These are phyloP conservation scores for Acrobasis suavella DNA, from an alignment of 2,888 invertebrate genomes.

Conservation along the genomic window DNA sequence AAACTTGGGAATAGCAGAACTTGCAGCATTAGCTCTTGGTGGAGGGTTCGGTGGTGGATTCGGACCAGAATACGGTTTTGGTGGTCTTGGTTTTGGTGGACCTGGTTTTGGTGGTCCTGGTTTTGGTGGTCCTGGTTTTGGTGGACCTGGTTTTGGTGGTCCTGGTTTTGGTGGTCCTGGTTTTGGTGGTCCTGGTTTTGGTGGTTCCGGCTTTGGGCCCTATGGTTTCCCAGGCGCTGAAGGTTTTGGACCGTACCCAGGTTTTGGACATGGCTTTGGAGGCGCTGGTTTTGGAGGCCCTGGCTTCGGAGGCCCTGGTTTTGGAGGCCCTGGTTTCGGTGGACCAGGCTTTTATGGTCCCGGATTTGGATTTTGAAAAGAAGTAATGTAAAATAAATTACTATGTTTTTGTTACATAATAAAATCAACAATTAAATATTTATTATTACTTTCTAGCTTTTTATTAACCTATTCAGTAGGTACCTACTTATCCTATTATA, in stretches of 20 bases:
- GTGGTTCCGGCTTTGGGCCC: constrained; percentile 10
- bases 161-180: constrained; percentile 19
- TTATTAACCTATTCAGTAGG: too few species aligned
- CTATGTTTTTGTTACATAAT: too few species aligned
- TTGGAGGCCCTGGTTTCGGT: constrained; percentile 15
- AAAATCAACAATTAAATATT: too few species aligned
- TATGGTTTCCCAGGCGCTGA: neutral
- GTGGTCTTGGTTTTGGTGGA: neutral
- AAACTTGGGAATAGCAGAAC: constrained; percentile 3
- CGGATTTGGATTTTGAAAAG: constrained; percentile 3
- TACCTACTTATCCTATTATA: too few species aligned
- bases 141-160: neutral
- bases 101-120: constrained; percentile 5
- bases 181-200: constrained; percentile 11
- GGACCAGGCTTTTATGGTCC: constrained; percentile 12
- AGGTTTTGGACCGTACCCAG: too few species aligned
- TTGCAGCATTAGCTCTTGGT: constrained; percentile 8
- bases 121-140: constrained; percentile 4
- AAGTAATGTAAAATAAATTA: neutral
- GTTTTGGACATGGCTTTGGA: constrained; percentile 8
- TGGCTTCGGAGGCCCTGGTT: constrained; percentile 15
- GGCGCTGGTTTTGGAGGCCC: constrained; percentile 14
- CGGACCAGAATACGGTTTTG: constrained; percentile 1
- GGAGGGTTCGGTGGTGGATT: neutral
- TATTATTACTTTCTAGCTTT: too few species aligned